These are phyloP conservation scores for Littorina saxatilis DNA, from an alignment of 1,140 invertebrate genomes.

Conservation along the genomic window DNA sequence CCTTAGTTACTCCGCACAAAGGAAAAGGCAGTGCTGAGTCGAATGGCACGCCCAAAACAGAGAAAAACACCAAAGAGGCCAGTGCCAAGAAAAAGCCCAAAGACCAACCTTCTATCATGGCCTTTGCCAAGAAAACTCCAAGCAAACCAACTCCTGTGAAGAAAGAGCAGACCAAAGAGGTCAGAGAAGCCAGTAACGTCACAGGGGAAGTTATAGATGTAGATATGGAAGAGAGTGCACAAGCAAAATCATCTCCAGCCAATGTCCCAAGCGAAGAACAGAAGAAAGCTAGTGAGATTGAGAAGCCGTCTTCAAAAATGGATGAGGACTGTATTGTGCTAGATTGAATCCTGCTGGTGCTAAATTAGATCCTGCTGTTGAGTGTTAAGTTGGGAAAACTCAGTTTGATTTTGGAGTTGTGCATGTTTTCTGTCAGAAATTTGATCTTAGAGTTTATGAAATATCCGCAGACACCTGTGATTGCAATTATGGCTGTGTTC, in stretches of 20 bases:
- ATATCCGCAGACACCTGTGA: too few species aligned
- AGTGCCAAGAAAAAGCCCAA: constrained; percentile 25
- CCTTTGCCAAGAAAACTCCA: constrained; percentile 37
- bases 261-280: background rate
- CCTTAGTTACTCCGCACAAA: background rate
- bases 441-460: too few species aligned
- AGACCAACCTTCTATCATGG: constrained; percentile 41
- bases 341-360: background rate
- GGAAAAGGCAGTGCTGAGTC: background rate
- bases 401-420: too few species aligned
- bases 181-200: background rate
- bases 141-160: background rate
- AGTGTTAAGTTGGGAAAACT: too few species aligned
- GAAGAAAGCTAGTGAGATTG: background rate
- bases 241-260: too few species aligned
- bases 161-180: background rate
- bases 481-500: too few species aligned
- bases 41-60: background rate
- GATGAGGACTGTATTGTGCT: constrained; percentile 30
- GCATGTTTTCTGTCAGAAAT: too few species aligned
- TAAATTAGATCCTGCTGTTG: too few species aligned
- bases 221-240: too few species aligned
- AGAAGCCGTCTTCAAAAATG: background rate
- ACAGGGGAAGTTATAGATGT: too few species aligned
- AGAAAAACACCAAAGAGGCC: constrained; percentile 10